phyloP scores from a whole-genome alignment of 2,113 vertebrate species.

The Morone saxatilis region DNA sequence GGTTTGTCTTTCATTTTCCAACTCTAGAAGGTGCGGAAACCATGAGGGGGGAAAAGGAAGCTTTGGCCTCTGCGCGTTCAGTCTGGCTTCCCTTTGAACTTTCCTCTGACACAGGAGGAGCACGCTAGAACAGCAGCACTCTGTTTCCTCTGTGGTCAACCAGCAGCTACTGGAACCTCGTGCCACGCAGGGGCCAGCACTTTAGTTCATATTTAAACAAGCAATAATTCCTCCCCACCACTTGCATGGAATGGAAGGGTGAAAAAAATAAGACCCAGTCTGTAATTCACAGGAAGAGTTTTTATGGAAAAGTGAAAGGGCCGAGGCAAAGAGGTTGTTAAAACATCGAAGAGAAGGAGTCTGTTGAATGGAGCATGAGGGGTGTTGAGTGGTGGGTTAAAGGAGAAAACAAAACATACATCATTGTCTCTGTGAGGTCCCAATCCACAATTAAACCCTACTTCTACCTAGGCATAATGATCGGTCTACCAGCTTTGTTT shows the following conservation, averaged over 20 bases:
- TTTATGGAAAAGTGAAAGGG: slow-evolving; percentile 65
- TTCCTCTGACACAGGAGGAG: slow-evolving; percentile 59
- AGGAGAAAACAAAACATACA: slow-evolving; percentile 64
- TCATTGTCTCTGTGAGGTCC: slow-evolving; percentile 65
- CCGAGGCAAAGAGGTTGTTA: slow-evolving; percentile 76
- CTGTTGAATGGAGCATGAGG: slow-evolving; percentile 58
- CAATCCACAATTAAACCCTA: slow-evolving; percentile 17
- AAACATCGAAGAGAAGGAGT: slow-evolving; percentile 74
- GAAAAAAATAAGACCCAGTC: slow-evolving; percentile 67
- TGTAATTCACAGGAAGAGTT: slow-evolving; percentile 81
- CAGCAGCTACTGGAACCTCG: slow-evolving; percentile 75
- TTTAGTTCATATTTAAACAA: slow-evolving; percentile 84
- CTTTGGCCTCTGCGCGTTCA: slow-evolving; percentile 51
- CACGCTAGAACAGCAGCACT: slow-evolving; percentile 77
- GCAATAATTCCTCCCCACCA: slow-evolving; percentile 80
- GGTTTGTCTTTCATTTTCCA: slow-evolving; percentile 51
- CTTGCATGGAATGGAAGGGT: slow-evolving; percentile 72
- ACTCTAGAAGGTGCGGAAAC: slow-evolving; percentile 64
- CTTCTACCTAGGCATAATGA: neutral
- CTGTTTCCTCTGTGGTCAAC: slow-evolving; percentile 82
- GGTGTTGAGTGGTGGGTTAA: slow-evolving; percentile 58
- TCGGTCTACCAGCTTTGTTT: neutral
- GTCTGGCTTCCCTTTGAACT: slow-evolving; percentile 72
- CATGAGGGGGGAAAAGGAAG: slow-evolving; percentile 41
- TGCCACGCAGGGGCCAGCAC: slow-evolving; percentile 74